phyloP scores from a whole-genome alignment of 1,140 invertebrate genomes.

The Plectus sambesii region DNA sequence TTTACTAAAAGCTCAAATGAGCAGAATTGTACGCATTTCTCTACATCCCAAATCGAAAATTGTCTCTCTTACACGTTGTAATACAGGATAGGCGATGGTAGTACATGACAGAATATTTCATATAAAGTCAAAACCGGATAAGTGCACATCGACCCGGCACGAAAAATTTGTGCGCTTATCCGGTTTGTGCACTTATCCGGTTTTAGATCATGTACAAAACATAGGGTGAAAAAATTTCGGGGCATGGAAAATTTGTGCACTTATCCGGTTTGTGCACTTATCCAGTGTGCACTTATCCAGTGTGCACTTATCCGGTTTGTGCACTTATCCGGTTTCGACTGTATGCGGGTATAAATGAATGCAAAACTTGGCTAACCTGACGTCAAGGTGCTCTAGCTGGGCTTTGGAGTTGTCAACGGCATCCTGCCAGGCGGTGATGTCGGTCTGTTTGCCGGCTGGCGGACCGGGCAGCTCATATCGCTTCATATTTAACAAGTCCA shows the following conservation, averaged over 20 bases:
- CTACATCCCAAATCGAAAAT: conserved; percentile 1
- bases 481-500: conserved; percentile 95
- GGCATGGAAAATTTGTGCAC: too few species aligned
- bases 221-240: too few species aligned
- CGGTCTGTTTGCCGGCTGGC: conserved; percentile 76
- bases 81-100: background rate
- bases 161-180: too few species aligned
- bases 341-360: conserved; percentile 7
- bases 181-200: too few species aligned
- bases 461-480: conserved; percentile 85
- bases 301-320: too few species aligned
- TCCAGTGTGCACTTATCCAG: too few species aligned
- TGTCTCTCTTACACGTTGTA: too few species aligned
- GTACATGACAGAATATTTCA: conserved; percentile 6
- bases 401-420: conserved; percentile 89
- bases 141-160: too few species aligned
- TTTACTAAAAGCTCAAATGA: conserved; percentile 65
- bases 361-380: conserved; percentile 72
- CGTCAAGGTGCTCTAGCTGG: conserved; percentile 89
- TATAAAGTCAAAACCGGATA: too few species aligned
- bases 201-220: too few species aligned
- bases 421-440: conserved; percentile 79
- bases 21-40: conserved; percentile 59
- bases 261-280: too few species aligned
- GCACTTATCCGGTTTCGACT: too few species aligned